Evolutionary conservation across 2,888 invertebrate species (phyloP).

Genomic region (Mimas tiliae): DNA sequence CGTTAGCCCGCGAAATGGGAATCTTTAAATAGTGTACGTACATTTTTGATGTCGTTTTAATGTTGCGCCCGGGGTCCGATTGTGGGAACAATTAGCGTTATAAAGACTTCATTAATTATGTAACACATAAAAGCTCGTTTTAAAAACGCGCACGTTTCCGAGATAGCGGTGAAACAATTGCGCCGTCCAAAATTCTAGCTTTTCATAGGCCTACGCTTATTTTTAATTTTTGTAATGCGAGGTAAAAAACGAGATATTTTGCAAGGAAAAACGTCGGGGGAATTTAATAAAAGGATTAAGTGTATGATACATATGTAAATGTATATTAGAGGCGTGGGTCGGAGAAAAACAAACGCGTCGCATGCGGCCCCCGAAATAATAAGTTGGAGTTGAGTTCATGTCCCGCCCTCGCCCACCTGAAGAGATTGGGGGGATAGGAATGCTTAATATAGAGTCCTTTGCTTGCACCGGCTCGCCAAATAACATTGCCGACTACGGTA

Average conservation of each 20-base stretch:
- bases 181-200: slow-evolving; percentile 34
- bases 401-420: slow-evolving; percentile 72
- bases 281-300: slow-evolving; percentile 78
- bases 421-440: slow-evolving; percentile 79
- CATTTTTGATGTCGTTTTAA: slow-evolving; percentile 80
- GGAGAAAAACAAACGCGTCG: slow-evolving; percentile 75
- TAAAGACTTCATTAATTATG: slow-evolving; percentile 75
- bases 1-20: slow-evolving; percentile 77
- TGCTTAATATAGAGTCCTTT: slow-evolving; percentile 83
- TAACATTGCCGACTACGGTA: slow-evolving; percentile 74
- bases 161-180: slow-evolving; percentile 44
- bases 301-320: slow-evolving; percentile 66
- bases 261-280: slow-evolving; percentile 48
- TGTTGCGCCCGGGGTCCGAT: slow-evolving; percentile 69
- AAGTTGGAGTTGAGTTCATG: slow-evolving; percentile 79
- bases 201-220: slow-evolving; percentile 32
- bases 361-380: slow-evolving; percentile 77
- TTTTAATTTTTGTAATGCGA: slow-evolving; percentile 37
- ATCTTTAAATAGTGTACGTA: slow-evolving; percentile 81
- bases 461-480: slow-evolving; percentile 77
- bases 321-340: slow-evolving; percentile 61
- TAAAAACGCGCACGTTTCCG: slow-evolving; percentile 38
- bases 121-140: slow-evolving; percentile 44
- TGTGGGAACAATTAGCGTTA: slow-evolving; percentile 78
- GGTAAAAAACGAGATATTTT: slow-evolving; percentile 49